Conservation (phyloP, 1,140 invertebrate species). For the Drosophila nikananu region DNA sequence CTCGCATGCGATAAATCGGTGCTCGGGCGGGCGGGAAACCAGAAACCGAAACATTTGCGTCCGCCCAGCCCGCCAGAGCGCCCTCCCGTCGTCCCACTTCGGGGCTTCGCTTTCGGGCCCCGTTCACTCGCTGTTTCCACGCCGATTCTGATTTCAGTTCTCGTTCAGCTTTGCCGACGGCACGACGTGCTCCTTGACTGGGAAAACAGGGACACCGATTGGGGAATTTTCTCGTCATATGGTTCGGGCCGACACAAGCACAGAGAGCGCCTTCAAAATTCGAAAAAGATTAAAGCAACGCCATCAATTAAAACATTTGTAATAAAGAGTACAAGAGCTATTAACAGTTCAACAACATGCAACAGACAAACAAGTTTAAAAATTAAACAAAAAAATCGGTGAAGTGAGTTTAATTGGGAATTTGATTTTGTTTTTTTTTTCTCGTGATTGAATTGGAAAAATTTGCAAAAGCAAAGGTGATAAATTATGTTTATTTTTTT, state of each 20-base stretch:
- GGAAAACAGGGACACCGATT: constrained; percentile 10
- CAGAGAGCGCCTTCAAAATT: constrained; percentile 9
- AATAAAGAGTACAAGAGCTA: too few species aligned
- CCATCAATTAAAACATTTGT: neutral
- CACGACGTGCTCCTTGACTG: constrained; percentile 73
- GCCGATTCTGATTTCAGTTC: constrained; percentile 67
- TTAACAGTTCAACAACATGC: neutral
- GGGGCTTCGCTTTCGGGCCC: constrained; percentile 20
- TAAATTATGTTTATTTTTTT: constrained; percentile 24
- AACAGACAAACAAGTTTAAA: neutral
- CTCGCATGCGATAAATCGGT: constrained; percentile 65
- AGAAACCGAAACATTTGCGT: constrained; percentile 15
- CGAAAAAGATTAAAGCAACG: constrained; percentile 1
- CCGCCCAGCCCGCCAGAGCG: neutral
- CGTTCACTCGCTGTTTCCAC: constrained; percentile 32
- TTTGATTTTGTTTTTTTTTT: constrained; percentile 4
- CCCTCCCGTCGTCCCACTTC: constrained; percentile 11
- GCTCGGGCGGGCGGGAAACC: constrained; percentile 15
- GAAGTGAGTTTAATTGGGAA: constrained; percentile 5
- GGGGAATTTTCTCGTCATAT: constrained; percentile 33
- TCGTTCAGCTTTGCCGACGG: constrained; percentile 84
- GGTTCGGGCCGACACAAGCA: constrained; percentile 22
- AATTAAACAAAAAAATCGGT: neutral
- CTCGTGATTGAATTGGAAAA: neutral
- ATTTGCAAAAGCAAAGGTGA: constrained; percentile 4